phyloP scores from a whole-genome alignment of 2,113 vertebrate genomes.

The Erythrocebus patas region DNA sequence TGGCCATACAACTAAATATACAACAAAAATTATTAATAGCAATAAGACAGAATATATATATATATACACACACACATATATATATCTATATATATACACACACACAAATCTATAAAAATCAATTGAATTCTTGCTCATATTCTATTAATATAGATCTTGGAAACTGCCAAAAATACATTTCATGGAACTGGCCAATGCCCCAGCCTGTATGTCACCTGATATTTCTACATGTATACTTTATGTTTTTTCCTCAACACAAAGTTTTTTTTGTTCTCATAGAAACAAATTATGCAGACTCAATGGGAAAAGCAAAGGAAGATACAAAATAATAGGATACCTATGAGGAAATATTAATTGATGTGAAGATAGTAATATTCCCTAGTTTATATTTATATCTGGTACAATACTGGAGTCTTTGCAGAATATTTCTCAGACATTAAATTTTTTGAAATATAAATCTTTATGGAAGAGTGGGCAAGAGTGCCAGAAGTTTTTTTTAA shows the following conservation, averaged over 20 bases:
- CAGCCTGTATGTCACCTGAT: not conserved
- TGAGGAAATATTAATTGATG: not conserved
- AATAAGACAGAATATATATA: not conserved
- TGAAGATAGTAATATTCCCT: not conserved
- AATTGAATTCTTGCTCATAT: not conserved
- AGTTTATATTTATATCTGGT: not conserved
- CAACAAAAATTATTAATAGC: not conserved
- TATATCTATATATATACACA: not conserved
- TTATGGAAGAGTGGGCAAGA: not conserved
- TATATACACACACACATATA: not conserved
- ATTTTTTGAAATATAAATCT: not conserved
- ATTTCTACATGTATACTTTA: not conserved
- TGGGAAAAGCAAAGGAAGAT: constrained; percentile 16
- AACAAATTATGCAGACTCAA: not conserved
- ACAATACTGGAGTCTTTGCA: not conserved
- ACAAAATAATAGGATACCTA: not conserved
- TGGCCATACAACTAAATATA: not conserved
- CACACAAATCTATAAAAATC: not conserved
- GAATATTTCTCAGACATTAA: not conserved
- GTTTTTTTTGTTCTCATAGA: not conserved
- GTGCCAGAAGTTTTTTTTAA: not conserved
- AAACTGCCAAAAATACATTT: not conserved
- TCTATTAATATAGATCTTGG: not conserved
- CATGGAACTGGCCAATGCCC: not conserved
- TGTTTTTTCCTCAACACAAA: not conserved